phyloP scores from a whole-genome alignment of 1,140 invertebrate genomes.

The Penaeus japonicus region DNA sequence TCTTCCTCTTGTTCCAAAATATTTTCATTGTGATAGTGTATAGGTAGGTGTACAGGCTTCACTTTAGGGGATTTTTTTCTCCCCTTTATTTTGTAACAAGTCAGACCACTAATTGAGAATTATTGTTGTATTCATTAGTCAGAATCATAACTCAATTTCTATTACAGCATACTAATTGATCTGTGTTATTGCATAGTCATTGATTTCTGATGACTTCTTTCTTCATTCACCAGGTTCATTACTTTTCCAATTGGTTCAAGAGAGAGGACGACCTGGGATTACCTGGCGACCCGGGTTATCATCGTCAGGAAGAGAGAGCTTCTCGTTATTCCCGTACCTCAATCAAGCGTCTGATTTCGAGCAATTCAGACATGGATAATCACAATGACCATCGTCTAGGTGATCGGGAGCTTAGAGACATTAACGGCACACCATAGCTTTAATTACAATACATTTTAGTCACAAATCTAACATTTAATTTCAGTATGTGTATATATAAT shows the following conservation, averaged over 20 bases:
- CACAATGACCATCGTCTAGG: neutral
- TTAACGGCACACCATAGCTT: constrained; percentile 33
- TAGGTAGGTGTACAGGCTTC: too few species aligned
- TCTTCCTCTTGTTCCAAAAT: too few species aligned
- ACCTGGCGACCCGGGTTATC: neutral
- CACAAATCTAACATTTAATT: neutral
- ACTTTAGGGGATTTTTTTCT: too few species aligned
- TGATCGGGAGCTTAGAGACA: constrained; percentile 24
- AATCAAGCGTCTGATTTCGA: constrained; percentile 33
- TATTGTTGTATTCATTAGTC: too few species aligned
- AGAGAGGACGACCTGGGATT: neutral
- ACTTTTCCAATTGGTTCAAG: constrained; percentile 39
- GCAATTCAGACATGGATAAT: constrained; percentile 19
- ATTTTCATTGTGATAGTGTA: too few species aligned
- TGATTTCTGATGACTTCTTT: too few species aligned
- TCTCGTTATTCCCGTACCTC: constrained; percentile 30
- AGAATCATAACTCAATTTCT: too few species aligned
- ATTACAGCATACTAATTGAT: too few species aligned
- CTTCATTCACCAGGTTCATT: constrained; percentile 27
- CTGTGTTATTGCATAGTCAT: too few species aligned
- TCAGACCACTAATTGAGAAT: too few species aligned
- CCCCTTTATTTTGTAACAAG: too few species aligned
- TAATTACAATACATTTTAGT: neutral
- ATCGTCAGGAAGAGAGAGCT: neutral
- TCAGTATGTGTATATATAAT: neutral